phyloP scores from a whole-genome alignment of 1,140 invertebrate genomes.

The Plectrocnemia conspersa region DNA sequence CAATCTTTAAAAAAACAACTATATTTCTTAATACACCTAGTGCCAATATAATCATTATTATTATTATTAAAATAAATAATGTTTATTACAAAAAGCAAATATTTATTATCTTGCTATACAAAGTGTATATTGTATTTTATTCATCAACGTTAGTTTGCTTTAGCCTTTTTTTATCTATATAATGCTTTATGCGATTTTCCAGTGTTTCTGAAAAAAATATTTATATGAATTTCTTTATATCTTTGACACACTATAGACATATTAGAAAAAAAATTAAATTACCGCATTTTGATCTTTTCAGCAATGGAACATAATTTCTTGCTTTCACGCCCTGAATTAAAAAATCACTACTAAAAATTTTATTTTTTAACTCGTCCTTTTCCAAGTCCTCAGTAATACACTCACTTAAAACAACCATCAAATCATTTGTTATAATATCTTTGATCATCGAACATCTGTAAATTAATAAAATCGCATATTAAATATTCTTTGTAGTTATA shows the following conservation, averaged over 20 bases:
- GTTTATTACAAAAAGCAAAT: too few species aligned
- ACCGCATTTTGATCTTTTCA: conserved; percentile 71
- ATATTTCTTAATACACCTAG: too few species aligned
- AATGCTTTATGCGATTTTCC: conserved; percentile 16
- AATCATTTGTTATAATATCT: conserved; percentile 62
- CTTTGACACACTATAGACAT: background rate
- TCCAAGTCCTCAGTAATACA: conserved; percentile 60
- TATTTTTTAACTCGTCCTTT: conserved; percentile 28
- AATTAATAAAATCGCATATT: conserved; percentile 20
- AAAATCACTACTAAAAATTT: conserved; percentile 34
- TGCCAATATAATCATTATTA: too few species aligned
- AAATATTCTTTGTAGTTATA: conserved; percentile 1
- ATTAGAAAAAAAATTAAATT: conserved; percentile 30
- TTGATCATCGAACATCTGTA: conserved; percentile 69
- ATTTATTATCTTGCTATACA: too few species aligned
- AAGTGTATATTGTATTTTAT: too few species aligned
- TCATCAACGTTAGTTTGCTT: conserved; percentile 6
- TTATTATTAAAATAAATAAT: too few species aligned
- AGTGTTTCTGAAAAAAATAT: conserved; percentile 11
- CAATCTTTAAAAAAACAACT: too few species aligned
- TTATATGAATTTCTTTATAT: background rate
- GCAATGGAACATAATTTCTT: conserved; percentile 66
- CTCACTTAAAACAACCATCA: too few species aligned
- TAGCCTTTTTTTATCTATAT: conserved; percentile 11
- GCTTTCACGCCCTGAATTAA: conserved; percentile 66